Evolutionary conservation across 2,888 invertebrate species (phyloP).

Genomic region (Rotaria sp.): DNA sequence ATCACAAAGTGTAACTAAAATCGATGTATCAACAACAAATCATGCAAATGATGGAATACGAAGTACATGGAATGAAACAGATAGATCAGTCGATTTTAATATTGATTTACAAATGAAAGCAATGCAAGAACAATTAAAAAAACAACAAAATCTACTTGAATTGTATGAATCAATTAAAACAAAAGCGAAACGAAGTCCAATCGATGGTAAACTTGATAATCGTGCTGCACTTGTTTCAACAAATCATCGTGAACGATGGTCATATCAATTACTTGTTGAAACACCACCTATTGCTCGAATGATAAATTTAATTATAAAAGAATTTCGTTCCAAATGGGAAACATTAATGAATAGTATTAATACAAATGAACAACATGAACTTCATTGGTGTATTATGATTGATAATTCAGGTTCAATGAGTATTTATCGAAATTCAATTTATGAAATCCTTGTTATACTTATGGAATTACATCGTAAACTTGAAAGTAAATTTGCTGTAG

Average conservation of each 20-base stretch:
- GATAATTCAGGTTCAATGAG: conserved; percentile 31
- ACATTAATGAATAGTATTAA: not conserved
- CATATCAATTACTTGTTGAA: not conserved
- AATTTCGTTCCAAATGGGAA: not conserved
- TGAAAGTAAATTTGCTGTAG: conserved; percentile 30
- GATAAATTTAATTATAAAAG: not conserved
- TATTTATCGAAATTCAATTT: not conserved
- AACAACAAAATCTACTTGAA: not conserved
- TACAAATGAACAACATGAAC: not conserved
- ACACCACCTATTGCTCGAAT: not conserved
- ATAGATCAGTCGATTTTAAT: not conserved
- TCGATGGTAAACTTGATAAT: not conserved
- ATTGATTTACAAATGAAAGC: not conserved
- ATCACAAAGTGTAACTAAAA: not conserved
- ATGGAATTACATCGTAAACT: conserved; percentile 11
- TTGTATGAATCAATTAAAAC: not conserved
- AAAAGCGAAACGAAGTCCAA: not conserved
- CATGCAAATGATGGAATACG: too few species aligned
- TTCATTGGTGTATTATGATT: conserved; percentile 30
- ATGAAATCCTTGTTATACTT: not conserved
- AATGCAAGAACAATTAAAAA: not conserved
- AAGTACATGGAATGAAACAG: too few species aligned
- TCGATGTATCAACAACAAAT: not conserved
- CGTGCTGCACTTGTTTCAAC: not conserved
- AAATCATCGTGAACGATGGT: not conserved